A percentile compares a stretch with the other conserved stretches of the same genome.
Evolutionary conservation across 1,140 invertebrate genomes (phyloP).

Genomic region (Drosophila setifemur): DNA sequence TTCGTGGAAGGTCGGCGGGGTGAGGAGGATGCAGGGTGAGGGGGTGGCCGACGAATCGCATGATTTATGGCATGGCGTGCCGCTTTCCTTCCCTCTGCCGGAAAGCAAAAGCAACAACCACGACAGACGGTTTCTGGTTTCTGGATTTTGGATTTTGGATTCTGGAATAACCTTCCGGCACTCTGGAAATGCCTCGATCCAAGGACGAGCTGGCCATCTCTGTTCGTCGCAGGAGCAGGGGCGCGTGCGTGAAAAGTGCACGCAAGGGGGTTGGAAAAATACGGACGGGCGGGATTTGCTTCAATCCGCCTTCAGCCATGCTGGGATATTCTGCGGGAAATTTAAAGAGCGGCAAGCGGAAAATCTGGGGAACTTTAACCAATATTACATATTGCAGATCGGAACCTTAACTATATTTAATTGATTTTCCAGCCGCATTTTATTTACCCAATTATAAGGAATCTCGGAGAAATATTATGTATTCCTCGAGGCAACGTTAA

Average conservation of each 20-base stretch:
- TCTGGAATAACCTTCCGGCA: conserved; percentile 57
- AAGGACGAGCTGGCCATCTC: conserved; percentile 31
- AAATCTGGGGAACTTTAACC: not conserved
- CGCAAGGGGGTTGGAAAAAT: conserved; percentile 39
- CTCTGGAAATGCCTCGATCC: conserved; percentile 66
- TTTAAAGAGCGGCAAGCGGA: conserved; percentile 13
- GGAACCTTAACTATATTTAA: no score
- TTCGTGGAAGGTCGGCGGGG: conserved; percentile 56
- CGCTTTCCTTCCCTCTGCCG: no score
- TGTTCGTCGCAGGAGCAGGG: conserved; percentile 32
- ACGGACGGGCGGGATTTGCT: not conserved
- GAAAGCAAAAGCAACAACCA: conserved; percentile 21
- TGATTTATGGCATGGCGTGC: conserved; percentile 76
- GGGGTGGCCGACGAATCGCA: conserved; percentile 12
- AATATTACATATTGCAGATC: no score
- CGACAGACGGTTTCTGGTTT: not conserved
- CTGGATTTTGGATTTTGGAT: not conserved
- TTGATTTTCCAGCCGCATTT: no score
- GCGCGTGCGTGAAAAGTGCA: conserved; percentile 55
- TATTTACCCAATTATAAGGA: no score
- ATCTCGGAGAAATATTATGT: no score
- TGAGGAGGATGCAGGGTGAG: not conserved
- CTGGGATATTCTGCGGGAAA: conserved; percentile 13
- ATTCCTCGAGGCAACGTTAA: no score
- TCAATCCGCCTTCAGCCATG: conserved; percentile 28